Base-by-base conservation (phyloP, 2,113 vertebrate species). In the Cairina moschata region DNA sequence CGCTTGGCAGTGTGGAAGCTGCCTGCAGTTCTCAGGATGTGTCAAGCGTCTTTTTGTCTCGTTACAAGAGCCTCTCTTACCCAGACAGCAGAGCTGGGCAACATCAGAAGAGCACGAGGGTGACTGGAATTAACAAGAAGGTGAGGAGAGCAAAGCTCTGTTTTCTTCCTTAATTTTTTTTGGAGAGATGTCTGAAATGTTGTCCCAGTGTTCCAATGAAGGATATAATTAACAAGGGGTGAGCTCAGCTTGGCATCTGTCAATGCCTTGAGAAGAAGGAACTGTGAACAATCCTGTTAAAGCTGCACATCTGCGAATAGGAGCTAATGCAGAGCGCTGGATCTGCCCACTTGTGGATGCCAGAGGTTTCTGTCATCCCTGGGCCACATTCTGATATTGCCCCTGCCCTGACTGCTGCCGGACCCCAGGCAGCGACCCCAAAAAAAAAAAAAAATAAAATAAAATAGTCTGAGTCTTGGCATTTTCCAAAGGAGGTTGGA, bases 171-270 rank as follows among this genome's bases (percentile, higher is more conserved):
- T 5, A 59, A 20, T 18, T 28, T 90, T 88, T 59, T 88, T 59
- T 16, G 5, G 13, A 18, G n/a, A 80, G 13, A 34, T 65, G 7
- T 34, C 65, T 72, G 59, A 83, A 88, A 59, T 34, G n/a, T 5
- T 38, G 44, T 56, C 68, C 59, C 14, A 13, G 44, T 78, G 26
- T 32, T 88, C 9, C 42, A 71, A 48, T 36, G 65, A 84, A 40
- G 23, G n/a, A 50, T 15, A 9, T 8, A 78, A 75, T 62, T 91
- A 84, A 40, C 5, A 40, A 38, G 48, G 66, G 44, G 13, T 52
- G 23, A 78, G 52, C 31, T 90, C 11, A n/a, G 38, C 29, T 75
- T 0, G 0, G 29, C 90, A 25, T 56, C 46, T 28, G 25, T 0
- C 1, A 36, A 11, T 2, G 6, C 46, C 44, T 83, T 54, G 46